Evolutionary conservation across 92 coral and sea anemone species (phyloP).

Genomic region (Phymanthus crucifer): DNA sequence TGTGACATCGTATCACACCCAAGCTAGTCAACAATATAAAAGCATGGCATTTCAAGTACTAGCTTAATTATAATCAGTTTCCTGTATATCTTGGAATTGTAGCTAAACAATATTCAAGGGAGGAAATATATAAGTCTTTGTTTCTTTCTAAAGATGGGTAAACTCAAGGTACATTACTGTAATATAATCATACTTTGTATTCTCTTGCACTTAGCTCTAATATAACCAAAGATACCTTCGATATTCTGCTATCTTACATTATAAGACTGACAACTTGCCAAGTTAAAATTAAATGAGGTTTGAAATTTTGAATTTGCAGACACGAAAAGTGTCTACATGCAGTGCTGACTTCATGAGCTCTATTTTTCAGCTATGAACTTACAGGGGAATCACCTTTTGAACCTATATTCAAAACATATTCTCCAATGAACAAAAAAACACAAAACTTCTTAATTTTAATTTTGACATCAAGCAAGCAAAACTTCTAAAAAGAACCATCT

Average conservation of each 20-base stretch:
- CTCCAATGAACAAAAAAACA: background rate
- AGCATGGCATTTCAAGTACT: too few relatives aligned
- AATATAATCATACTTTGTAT: too few relatives aligned
- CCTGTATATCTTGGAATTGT: background rate
- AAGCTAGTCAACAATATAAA: background rate
- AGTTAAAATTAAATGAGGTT: background rate
- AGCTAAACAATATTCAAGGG: background rate
- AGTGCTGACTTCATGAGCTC: too few relatives aligned
- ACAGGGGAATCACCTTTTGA: background rate
- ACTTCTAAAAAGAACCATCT: background rate
- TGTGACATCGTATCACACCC: slow-evolving; percentile 36
- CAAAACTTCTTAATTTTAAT: background rate
- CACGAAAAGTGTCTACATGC: too few relatives aligned
- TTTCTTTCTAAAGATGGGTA: too few relatives aligned
- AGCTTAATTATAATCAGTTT: background rate
- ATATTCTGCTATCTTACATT: too few relatives aligned
- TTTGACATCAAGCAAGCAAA: background rate
- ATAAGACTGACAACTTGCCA: too few relatives aligned
- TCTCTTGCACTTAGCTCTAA: too few relatives aligned
- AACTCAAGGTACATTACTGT: too few relatives aligned
- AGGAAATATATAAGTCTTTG: background rate
- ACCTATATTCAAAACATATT: background rate
- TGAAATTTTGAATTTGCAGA: background rate
- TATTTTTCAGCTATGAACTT: background rate
- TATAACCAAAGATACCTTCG: too few relatives aligned